Evolutionary conservation across 2,888 invertebrate species (phyloP).

Genomic region (Cheilosia impressa): DNA sequence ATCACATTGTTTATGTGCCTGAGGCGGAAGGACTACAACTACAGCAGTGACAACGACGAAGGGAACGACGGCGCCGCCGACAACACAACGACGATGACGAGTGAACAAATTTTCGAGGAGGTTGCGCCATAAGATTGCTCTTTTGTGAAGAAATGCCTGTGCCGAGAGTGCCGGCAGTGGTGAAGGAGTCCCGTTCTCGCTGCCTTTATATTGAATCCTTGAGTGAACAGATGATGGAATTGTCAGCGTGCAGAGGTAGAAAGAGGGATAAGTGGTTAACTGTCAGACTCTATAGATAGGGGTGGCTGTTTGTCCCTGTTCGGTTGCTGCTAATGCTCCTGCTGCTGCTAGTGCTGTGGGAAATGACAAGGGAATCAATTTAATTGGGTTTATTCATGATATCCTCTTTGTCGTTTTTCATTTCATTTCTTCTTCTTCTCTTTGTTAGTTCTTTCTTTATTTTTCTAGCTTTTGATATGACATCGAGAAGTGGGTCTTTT

Average conservation of each 20-base stretch:
- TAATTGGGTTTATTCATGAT: slow-evolving; percentile 72
- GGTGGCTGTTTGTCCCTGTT: slow-evolving; percentile 24
- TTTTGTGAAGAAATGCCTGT: slow-evolving; percentile 48
- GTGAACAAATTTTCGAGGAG: slow-evolving; percentile 44
- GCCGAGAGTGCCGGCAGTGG: background rate
- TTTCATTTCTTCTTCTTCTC: slow-evolving; percentile 1
- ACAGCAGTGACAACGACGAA: too few relatives aligned
- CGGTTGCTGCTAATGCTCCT: slow-evolving; percentile 9
- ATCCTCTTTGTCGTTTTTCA: slow-evolving; percentile 9
- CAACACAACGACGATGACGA: slow-evolving; percentile 19
- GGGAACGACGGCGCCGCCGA: slow-evolving; percentile 21
- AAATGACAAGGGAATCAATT: slow-evolving; percentile 60
- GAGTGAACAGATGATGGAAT: slow-evolving; percentile 50
- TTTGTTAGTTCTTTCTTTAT: slow-evolving; percentile 2
- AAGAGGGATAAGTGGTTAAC: slow-evolving; percentile 56
- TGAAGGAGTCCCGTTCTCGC: background rate
- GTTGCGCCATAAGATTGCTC: slow-evolving; percentile 56
- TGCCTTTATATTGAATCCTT: slow-evolving; percentile 46
- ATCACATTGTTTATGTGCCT: slow-evolving; percentile 71
- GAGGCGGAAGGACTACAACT: slow-evolving; percentile 46
- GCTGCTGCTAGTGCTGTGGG: slow-evolving; percentile 14
- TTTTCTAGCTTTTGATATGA: background rate
- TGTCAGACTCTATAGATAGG: slow-evolving; percentile 28
- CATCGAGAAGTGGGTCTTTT: slow-evolving; percentile 20
- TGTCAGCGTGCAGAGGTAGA: slow-evolving; percentile 25